Evolutionary conservation across 1,140 invertebrate species (phyloP).

Genomic region (Notospermus geniculatus): DNA sequence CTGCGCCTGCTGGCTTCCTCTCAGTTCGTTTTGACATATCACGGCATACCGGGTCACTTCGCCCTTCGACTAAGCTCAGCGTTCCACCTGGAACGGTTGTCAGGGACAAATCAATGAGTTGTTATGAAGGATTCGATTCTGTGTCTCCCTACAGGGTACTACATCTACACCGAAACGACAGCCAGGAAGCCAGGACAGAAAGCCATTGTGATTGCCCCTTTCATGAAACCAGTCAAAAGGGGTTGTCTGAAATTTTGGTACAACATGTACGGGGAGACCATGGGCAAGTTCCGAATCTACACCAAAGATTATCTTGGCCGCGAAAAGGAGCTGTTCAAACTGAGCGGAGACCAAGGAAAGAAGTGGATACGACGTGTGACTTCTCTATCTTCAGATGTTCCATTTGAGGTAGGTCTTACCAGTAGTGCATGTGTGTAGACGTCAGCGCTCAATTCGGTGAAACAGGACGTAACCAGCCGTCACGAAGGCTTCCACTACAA

Average conservation of each 20-base stretch:
- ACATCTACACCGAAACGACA: neutral
- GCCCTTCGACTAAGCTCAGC: too few species aligned
- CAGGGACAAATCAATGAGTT: too few species aligned
- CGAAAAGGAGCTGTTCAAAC: neutral
- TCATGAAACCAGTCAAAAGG: neutral
- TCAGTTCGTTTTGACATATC: too few species aligned
- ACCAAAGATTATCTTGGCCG: neutral
- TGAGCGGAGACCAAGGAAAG: neutral
- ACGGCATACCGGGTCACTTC: too few species aligned
- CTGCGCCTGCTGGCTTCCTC: too few species aligned
- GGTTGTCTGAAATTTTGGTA: neutral
- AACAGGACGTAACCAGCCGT: too few species aligned
- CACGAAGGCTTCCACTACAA: too few species aligned
- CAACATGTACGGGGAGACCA: neutral
- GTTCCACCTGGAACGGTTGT: too few species aligned
- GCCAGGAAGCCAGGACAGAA: neutral
- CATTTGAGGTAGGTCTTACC: constrained; percentile 8
- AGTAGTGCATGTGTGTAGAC: too few species aligned
- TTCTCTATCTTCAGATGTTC: neutral
- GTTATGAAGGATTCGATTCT: too few species aligned
- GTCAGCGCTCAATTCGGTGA: too few species aligned
- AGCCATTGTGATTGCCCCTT: neutral
- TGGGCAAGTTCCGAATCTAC: constrained; percentile 3
- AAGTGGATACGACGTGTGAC: neutral
- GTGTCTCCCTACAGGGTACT: neutral